Percentiles rank a stretch among this genome's conserved stretches.
These are phyloP conservation scores for Pachymerium ferrugineum DNA, from an alignment of 2,888 invertebrate genomes.

Conservation along the genomic window DNA sequence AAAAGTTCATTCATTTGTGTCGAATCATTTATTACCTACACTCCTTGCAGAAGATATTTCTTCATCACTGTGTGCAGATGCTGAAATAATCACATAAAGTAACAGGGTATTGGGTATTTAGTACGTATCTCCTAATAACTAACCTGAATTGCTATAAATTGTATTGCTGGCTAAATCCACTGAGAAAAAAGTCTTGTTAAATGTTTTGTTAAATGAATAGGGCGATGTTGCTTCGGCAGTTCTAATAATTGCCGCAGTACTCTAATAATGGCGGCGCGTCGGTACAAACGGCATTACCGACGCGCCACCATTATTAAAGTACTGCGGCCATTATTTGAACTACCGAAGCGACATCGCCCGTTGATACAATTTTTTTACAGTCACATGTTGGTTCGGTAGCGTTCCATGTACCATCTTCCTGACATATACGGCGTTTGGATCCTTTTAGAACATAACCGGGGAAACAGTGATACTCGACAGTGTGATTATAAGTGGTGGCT, in stretches of 20 bases:
- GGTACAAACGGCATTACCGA: too few relatives aligned
- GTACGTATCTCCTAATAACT: not conserved
- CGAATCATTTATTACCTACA: not conserved
- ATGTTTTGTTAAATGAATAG: too few relatives aligned
- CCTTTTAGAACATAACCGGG: constrained; percentile 66
- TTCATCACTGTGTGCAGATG: constrained; percentile 26
- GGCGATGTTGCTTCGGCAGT: too few relatives aligned
- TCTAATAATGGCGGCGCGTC: too few relatives aligned
- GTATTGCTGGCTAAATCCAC: constrained; percentile 29
- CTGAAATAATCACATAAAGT: not conserved
- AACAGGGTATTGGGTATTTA: not conserved
- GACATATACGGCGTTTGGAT: constrained; percentile 54
- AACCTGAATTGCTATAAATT: constrained; percentile 29
- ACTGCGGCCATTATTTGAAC: too few relatives aligned
- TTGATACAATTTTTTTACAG: too few relatives aligned
- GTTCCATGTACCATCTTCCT: constrained; percentile 77
- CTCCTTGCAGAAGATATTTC: constrained; percentile 29
- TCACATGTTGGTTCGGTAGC: constrained; percentile 73
- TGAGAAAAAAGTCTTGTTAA: not conserved
- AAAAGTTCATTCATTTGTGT: not conserved
- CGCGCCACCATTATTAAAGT: too few relatives aligned
- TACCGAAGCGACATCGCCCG: too few relatives aligned
- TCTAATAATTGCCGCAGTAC: too few relatives aligned
- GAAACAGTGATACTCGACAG: constrained; percentile 82
- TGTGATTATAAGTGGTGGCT: constrained; percentile 73